Conservation (phyloP, 2,113 vertebrate genomes). For the Microtus richardsoni region DNA sequence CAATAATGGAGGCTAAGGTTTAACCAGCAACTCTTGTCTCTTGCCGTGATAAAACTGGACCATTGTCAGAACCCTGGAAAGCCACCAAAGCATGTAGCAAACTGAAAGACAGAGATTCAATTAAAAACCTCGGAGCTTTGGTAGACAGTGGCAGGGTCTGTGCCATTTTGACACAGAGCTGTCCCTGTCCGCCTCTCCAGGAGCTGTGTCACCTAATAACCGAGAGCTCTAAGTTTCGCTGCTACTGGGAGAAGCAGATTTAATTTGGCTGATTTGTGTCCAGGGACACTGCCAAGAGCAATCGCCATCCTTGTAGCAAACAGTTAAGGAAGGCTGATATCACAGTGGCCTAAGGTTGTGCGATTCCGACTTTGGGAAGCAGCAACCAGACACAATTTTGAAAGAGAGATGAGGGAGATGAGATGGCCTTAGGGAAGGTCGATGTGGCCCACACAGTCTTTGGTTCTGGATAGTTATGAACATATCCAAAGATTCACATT, state of each 20-base stretch:
- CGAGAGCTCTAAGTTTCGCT: background rate
- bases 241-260: background rate
- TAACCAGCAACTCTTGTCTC: background rate
- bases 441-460: background rate
- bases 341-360: background rate
- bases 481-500: fast-evolving
- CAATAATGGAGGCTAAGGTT: background rate
- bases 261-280: slow-evolving; percentile 51
- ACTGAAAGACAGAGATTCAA: slow-evolving; percentile 15
- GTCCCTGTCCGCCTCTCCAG: background rate
- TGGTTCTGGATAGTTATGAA: background rate
- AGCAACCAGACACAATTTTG: background rate
- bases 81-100: slow-evolving; percentile 9
- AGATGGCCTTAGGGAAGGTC: background rate
- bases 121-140: background rate
- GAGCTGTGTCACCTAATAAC: fast-evolving
- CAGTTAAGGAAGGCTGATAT: slow-evolving; percentile 25
- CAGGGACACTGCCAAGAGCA: slow-evolving; percentile 35
- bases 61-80: slow-evolving; percentile 19
- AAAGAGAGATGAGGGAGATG: background rate
- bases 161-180: fast-evolving
- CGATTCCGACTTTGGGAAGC: background rate
- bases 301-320: background rate
- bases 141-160: background rate
- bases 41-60: background rate